These are phyloP conservation scores for Bovichtus variegatus DNA, from an alignment of 2,797 vertebrate species.

Conservation along the genomic window DNA sequence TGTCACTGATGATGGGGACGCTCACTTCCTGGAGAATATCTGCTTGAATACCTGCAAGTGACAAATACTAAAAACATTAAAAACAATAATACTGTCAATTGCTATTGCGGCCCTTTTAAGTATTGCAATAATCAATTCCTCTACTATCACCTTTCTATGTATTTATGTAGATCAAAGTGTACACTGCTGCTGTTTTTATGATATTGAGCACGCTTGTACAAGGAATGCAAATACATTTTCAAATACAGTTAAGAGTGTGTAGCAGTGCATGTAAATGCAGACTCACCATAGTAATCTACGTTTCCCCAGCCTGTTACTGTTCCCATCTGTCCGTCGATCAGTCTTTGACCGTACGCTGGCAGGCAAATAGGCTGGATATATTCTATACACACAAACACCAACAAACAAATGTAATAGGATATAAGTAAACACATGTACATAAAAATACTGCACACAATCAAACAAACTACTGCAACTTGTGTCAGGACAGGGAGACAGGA, in stretches of 20 bases:
- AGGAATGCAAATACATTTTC: background rate
- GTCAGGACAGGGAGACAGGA: background rate
- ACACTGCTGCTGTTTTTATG: background rate
- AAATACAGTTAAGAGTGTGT: background rate
- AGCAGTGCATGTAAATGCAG: background rate
- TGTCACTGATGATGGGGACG: conserved; percentile 91
- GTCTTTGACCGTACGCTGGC: conserved; percentile 88
- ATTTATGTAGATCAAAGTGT: background rate
- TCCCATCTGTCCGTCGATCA: conserved; percentile 90
- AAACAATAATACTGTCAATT: background rate
- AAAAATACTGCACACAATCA: background rate
- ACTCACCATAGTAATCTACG: conserved; percentile 90
- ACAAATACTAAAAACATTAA: background rate
- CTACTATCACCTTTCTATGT: background rate
- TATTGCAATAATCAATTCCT: background rate
- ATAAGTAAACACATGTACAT: background rate
- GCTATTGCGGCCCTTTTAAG: background rate
- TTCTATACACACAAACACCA: conserved; percentile 86
- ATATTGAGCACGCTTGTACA: background rate
- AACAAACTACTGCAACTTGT: background rate
- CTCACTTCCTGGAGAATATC: conserved; percentile 90
- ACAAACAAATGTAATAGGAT: conserved; percentile 8
- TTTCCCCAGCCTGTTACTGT: conserved; percentile 95
- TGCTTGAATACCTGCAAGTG: conserved; percentile 86
- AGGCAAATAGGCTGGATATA: conserved; percentile 93